These are phyloP conservation scores for Leptopilina boulardi DNA, from an alignment of 1,140 invertebrate species.

Conservation along the genomic window DNA sequence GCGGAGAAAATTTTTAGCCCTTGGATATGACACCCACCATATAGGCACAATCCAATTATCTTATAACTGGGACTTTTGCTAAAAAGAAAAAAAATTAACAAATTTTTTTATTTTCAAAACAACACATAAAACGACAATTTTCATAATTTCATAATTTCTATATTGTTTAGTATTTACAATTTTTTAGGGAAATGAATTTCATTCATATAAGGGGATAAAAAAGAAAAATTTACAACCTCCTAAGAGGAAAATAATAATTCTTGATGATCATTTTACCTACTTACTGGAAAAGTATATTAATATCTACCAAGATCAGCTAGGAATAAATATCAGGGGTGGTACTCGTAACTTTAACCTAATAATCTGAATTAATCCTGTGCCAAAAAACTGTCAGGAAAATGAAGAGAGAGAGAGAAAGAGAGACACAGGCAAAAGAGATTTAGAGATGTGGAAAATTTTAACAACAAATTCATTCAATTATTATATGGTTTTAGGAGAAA, in stretches of 20 bases:
- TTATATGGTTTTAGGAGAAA: background rate
- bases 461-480: background rate
- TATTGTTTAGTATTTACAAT: too few species aligned
- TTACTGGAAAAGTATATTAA: slow-evolving; percentile 31
- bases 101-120: slow-evolving; percentile 25
- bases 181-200: background rate
- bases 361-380: slow-evolving; percentile 28
- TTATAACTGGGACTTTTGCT: slow-evolving; percentile 38
- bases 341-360: slow-evolving; percentile 22
- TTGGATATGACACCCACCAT: slow-evolving; percentile 68
- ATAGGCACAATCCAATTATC: slow-evolving; percentile 50
- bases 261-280: background rate
- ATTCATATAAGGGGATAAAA: background rate
- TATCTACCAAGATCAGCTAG: slow-evolving; percentile 14
- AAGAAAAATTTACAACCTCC: too few species aligned
- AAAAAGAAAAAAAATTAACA: slow-evolving; percentile 39
- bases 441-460: background rate
- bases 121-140: too few species aligned
- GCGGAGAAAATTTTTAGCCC: slow-evolving; percentile 73
- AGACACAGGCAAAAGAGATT: slow-evolving; percentile 14
- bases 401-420: slow-evolving; percentile 18
- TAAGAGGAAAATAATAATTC: background rate
- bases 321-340: slow-evolving; percentile 25
- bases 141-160: too few species aligned
- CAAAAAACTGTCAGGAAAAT: slow-evolving; percentile 29